Evolutionary conservation across 30 jellyfish, hydroid and myxozoan species (phyloP), one percentile per base, ranked within the genome.

Genomic region (Turritopsis dohrnii): DNA sequence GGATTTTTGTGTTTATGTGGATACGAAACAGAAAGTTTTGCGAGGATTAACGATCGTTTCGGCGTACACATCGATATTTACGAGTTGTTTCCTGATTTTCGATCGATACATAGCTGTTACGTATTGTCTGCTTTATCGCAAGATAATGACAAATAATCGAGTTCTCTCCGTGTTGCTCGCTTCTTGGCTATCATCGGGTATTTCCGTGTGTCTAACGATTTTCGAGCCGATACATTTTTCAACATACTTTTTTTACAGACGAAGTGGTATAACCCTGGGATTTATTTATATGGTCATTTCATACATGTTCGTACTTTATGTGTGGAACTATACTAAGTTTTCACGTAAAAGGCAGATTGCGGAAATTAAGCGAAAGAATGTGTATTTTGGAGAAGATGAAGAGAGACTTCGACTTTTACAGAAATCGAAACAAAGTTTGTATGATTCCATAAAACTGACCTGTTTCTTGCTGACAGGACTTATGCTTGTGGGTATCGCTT

Each of bases 91-190:
- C 31, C 22, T 69, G 30, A n/a, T 27, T 23, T 69, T 69, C 30
- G 77, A 69, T 69, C 77, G 77, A 69, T 69, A 69, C 22, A 27
- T 69, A 8, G 77, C 77, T n/a, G 77, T 69, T 0, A 27, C 77
- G 77, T 69, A 69, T 69, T 69, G 31, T 19, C 19, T 69, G 30
- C 22, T 8, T n/a, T 69, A 69, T 69, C 28, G 77, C 8, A 23
- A 69, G 22, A 69, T 69, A 69, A 69, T 69, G 77, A 69, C 77
- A 21, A n/a, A 23, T 9, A 69, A 69, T n/a, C 28, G 30, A n/a
- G 30, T 27, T n/a, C 9, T 69, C 9, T n/a, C 30, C 30, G 77
- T 27, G 28, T 69, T 69, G 0, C 30, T 69, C 17, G 28, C 19
- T 69, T 69, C 77, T 16, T 69, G 77, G 77, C 9, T 69, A 69